Evolutionary conservation across 2,113 vertebrate species (phyloP).

Genomic region (Oryctolagus cuniculus): DNA sequence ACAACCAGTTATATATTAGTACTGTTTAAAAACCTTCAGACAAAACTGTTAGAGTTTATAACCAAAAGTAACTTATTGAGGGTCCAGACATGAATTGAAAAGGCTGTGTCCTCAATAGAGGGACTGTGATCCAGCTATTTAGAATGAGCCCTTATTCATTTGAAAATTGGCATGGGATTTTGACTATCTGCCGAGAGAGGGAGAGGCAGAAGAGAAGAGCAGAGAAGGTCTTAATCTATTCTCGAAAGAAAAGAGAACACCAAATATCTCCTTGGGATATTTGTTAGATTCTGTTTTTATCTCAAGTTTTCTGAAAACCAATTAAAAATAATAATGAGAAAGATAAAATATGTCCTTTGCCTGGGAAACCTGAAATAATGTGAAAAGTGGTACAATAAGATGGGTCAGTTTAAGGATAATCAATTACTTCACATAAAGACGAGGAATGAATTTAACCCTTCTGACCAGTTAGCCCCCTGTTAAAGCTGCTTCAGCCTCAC

Average conservation of each 20-base stretch:
- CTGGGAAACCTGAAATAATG: constrained; percentile 63
- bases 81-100: constrained; percentile 69
- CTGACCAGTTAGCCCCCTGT: neutral
- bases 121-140: constrained; percentile 53
- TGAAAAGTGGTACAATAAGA: constrained; percentile 61
- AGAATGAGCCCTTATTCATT: constrained; percentile 75
- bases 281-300: constrained; percentile 80
- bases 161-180: constrained; percentile 71
- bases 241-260: constrained; percentile 75
- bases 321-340: constrained; percentile 82
- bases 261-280: constrained; percentile 79
- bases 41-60: constrained; percentile 62
- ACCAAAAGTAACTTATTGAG: constrained; percentile 70
- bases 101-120: constrained; percentile 71
- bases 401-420: constrained; percentile 58
- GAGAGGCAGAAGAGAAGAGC: constrained; percentile 69
- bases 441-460: constrained; percentile 22
- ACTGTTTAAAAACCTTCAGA: constrained; percentile 66
- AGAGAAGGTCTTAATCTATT: constrained; percentile 77
- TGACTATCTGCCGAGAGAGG: constrained; percentile 40
- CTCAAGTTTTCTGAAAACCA: constrained; percentile 73
- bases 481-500: constrained; percentile 28
- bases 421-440: constrained; percentile 64
- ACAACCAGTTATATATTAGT: constrained; percentile 69
- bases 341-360: constrained; percentile 72